These are phyloP conservation scores for Dromococcyx pavoninus DNA, from an alignment of 2,797 vertebrate species.

Conservation along the genomic window DNA sequence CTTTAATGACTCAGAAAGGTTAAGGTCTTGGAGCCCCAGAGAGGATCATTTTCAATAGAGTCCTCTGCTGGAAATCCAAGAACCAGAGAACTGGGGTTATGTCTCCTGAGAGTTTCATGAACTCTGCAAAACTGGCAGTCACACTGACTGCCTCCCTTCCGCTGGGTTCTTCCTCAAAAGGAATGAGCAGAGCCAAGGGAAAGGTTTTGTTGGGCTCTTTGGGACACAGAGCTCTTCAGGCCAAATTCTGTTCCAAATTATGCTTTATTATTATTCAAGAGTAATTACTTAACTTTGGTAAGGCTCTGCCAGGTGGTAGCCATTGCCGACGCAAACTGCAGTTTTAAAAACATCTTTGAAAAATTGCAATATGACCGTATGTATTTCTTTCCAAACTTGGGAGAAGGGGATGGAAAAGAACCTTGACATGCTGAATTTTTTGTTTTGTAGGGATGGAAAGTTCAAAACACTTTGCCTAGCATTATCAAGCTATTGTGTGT, in stretches of 20 bases:
- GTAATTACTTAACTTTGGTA: not conserved
- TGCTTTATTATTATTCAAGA: slow-evolving; percentile 19
- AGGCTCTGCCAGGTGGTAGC: slow-evolving; percentile 9
- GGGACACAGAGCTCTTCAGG: slow-evolving; percentile 2
- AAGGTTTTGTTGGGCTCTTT: slow-evolving; percentile 23
- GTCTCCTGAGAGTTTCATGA: not conserved
- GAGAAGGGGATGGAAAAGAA: not conserved
- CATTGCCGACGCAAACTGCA: not conserved
- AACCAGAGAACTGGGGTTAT: not conserved
- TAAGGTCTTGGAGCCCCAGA: not conserved
- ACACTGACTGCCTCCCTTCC: slow-evolving; percentile 34
- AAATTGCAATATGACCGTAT: not conserved
- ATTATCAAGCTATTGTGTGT: not conserved
- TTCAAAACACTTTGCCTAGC: not conserved
- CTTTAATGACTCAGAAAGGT: slow-evolving; percentile 23
- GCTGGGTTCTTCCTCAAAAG: slow-evolving; percentile 6
- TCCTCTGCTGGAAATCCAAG: slow-evolving; percentile 30
- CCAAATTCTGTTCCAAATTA: slow-evolving; percentile 38
- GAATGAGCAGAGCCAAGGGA: not conserved
- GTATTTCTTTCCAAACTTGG: not conserved
- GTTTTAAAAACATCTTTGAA: not conserved
- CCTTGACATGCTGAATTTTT: not conserved
- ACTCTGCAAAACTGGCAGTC: slow-evolving; percentile 42
- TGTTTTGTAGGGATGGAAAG: not conserved
- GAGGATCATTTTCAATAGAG: slow-evolving; percentile 15